phyloP scores from a whole-genome alignment of 2,113 vertebrate species.

The Tenrec ecaudatus region DNA sequence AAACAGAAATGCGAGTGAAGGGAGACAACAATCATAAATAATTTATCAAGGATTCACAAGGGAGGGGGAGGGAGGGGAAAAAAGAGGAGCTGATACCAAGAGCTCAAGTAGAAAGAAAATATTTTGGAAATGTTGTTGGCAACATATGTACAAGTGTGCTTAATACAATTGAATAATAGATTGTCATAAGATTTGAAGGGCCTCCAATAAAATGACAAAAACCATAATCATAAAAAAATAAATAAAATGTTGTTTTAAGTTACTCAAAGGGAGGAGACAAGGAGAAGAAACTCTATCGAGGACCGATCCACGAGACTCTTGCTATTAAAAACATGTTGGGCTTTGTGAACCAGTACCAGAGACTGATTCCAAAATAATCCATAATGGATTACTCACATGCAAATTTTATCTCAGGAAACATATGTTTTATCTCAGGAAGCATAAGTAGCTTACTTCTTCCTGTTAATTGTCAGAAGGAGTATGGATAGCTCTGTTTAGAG shows the following conservation, averaged over 20 bases:
- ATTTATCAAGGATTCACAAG: too few species aligned
- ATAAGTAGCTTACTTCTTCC: conserved; percentile 24
- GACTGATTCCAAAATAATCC: conserved; percentile 14
- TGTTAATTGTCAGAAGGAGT: conserved; percentile 5
- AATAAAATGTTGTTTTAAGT: neutral
- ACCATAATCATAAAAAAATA: too few species aligned
- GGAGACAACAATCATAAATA: too few species aligned
- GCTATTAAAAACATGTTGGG: neutral
- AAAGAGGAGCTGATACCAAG: too few species aligned
- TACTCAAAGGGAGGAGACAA: neutral
- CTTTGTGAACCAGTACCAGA: conserved; percentile 17
- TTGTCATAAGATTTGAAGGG: too few species aligned
- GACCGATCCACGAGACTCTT: neutral
- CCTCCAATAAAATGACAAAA: too few species aligned
- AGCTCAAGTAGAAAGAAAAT: too few species aligned
- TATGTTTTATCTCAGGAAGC: conserved; percentile 69
- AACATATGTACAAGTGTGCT: too few species aligned
- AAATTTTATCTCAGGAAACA: neutral
- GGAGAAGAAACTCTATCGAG: conserved; percentile 15
- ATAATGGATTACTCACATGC: neutral
- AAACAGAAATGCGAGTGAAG: too few species aligned
- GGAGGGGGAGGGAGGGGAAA: too few species aligned
- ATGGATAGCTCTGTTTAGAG: conserved; percentile 25
- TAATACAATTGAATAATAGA: too few species aligned
- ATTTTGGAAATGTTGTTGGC: too few species aligned